A percentile compares a stretch with the other conserved stretches of the same genome.
Evolutionary conservation across 2,797 vertebrate species (phyloP).

Genomic region (Molossus molossus): DNA sequence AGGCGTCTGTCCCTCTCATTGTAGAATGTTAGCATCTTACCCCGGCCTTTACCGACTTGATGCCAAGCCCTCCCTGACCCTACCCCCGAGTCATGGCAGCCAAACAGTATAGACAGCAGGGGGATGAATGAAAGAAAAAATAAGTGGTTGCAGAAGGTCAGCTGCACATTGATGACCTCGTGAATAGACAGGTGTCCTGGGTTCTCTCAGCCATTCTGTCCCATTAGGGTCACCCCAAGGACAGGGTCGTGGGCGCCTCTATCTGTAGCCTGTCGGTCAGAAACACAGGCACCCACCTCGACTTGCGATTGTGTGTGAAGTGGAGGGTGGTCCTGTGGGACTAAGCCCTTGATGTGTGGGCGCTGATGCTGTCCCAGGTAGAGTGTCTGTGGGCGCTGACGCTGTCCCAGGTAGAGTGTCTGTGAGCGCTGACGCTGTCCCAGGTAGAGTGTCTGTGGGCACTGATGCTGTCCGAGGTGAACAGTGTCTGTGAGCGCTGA

Average conservation of each 20-base stretch:
- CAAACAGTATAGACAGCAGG: no score
- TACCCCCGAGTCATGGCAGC: not conserved
- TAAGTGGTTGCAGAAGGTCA: not conserved
- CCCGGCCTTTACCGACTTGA: not conserved
- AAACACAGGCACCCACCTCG: no score
- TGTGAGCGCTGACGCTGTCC: not conserved
- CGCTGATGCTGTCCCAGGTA: not conserved
- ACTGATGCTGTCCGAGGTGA: not conserved
- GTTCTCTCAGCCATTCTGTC: not conserved
- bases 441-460: not conserved
- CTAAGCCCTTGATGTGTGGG: not conserved
- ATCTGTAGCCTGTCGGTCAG: not conserved
- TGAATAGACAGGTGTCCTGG: not conserved
- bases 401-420: not conserved
- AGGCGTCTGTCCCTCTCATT: no score
- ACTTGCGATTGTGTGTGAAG: not conserved
- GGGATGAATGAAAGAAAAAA: not conserved
- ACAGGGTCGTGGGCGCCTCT: not conserved
- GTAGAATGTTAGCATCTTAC: not conserved
- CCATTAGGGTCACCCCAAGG: not conserved
- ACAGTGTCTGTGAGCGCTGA: not conserved
- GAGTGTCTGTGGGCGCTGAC: not conserved
- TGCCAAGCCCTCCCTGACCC: fast-evolving
- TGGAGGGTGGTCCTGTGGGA: fast-evolving
- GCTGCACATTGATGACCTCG: not conserved